Evolutionary conservation across 2,797 vertebrate species (phyloP).

Genomic region (Enteromius trimaculatus): DNA sequence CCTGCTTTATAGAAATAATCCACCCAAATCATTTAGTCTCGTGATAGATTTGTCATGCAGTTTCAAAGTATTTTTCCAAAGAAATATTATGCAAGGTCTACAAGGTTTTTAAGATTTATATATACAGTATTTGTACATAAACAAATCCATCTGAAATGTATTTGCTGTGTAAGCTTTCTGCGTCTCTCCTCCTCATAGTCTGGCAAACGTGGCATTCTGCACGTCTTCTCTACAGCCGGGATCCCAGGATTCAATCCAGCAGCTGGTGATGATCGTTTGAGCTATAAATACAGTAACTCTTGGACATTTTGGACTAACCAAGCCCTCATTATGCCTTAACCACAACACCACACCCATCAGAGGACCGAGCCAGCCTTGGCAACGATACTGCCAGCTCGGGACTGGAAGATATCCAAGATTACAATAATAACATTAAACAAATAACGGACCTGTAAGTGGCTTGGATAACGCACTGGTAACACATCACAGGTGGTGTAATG

Average conservation of each 20-base stretch:
- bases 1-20: too few species aligned
- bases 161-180: conserved; percentile 23
- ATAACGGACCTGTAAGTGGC: conserved; percentile 36
- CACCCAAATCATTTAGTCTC: too few species aligned
- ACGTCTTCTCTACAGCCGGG: conserved; percentile 42
- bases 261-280: conserved; percentile 48
- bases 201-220: conserved; percentile 57
- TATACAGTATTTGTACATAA: too few species aligned
- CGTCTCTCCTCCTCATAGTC: conserved; percentile 10
- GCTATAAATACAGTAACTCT: conserved; percentile 62
- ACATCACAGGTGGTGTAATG: conserved; percentile 6
- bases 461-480: conserved; percentile 4
- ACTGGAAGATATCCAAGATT: conserved; percentile 49
- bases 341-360: conserved; percentile 59
- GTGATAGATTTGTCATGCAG: too few species aligned
- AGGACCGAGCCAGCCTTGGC: conserved; percentile 27
- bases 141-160: not conserved
- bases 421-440: conserved; percentile 52
- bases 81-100: not conserved
- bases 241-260: conserved; percentile 54
- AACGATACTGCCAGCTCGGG: conserved; percentile 26
- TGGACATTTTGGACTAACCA: conserved; percentile 56
- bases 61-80: too few species aligned
- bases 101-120: not conserved
- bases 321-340: conserved; percentile 59